Evolutionary conservation across 2,888 invertebrate species (phyloP).

Genomic region (Drosophila diplacantha): DNA sequence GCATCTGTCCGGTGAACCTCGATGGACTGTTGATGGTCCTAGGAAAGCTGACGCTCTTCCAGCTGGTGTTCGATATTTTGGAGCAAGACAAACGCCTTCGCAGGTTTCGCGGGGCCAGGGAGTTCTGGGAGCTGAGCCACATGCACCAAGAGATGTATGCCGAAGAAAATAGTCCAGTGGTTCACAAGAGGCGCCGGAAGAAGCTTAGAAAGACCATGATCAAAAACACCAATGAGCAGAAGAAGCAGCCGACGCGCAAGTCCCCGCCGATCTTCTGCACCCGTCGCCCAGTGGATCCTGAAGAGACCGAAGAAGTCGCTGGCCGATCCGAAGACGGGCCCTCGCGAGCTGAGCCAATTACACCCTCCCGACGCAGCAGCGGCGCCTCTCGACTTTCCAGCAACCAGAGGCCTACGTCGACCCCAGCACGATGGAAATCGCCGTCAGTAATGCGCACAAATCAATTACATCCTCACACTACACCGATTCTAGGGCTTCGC

Average conservation of each 20-base stretch:
- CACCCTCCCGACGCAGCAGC: neutral
- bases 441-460: neutral
- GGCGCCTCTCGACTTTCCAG: neutral
- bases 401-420: neutral
- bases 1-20: slow-evolving; percentile 38
- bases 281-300: neutral
- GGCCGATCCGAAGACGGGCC: neutral
- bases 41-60: slow-evolving; percentile 23
- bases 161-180: neutral
- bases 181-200: neutral
- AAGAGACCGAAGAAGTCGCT: neutral
- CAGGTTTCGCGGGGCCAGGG: neutral
- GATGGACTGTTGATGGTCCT: slow-evolving; percentile 31
- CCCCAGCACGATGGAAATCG: neutral
- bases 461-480: neutral
- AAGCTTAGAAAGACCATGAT: neutral
- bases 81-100: slow-evolving; percentile 30
- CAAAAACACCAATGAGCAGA: neutral
- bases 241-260: neutral
- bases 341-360: neutral
- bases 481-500: slow-evolving; percentile 1
- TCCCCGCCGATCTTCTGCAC: neutral
- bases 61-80: slow-evolving; percentile 44
- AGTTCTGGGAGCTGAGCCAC: neutral
- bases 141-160: no score